Percentiles rank a stretch among this genome's conserved stretches.
phyloP scores from a whole-genome alignment of 1,140 invertebrate genomes.

The Pogonomyrmex barbatus region DNA sequence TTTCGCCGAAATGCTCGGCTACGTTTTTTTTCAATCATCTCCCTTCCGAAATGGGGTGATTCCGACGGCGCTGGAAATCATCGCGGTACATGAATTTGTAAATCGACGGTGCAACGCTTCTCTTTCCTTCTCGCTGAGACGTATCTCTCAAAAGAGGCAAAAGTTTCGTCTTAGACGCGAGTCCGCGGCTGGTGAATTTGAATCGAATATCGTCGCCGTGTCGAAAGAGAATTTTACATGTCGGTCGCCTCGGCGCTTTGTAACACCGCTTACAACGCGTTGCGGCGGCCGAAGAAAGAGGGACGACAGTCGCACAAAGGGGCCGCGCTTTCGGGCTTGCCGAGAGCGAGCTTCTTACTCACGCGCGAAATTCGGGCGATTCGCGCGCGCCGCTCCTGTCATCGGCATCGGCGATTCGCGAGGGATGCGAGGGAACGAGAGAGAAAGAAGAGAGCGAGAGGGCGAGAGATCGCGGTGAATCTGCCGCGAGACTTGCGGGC shows the following conservation, averaged over 20 bases:
- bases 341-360: constrained; percentile 37
- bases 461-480: background rate
- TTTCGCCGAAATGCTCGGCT: background rate
- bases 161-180: constrained; percentile 6
- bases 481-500: constrained; percentile 1
- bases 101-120: background rate
- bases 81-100: constrained; percentile 17
- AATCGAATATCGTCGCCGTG: constrained; percentile 50
- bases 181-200: constrained; percentile 25
- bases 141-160: background rate
- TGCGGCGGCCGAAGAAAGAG: constrained; percentile 8
- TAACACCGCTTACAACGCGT: constrained; percentile 40
- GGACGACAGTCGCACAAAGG: constrained; percentile 32
- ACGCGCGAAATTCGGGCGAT: constrained; percentile 40
- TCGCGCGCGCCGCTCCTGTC: constrained; percentile 4
- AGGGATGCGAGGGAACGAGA: background rate
- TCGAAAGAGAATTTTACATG: constrained; percentile 47
- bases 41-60: background rate
- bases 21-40: background rate
- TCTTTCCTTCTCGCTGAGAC: background rate
- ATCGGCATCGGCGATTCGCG: background rate
- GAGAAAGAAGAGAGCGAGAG: background rate
- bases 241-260: constrained; percentile 49
- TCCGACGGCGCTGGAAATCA: background rate
- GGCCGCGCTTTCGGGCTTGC: constrained; percentile 1